These are phyloP conservation scores for Pimephales promelas DNA, from an alignment of 2,113 vertebrate species.

Conservation along the genomic window DNA sequence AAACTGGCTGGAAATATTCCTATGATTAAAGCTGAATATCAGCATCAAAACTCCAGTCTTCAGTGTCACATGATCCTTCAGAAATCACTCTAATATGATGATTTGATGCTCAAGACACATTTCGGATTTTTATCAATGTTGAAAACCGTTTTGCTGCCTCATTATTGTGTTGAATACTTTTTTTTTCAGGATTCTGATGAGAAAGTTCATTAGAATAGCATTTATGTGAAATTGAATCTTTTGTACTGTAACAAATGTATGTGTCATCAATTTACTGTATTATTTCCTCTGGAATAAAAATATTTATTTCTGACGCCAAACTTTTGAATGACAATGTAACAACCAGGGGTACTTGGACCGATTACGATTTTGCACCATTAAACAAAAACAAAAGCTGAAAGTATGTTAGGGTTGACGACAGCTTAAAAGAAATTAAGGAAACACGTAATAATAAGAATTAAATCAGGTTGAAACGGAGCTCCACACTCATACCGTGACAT, in stretches of 20 bases:
- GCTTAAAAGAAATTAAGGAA: not conserved
- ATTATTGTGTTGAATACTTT: too few species aligned
- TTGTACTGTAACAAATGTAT: not conserved
- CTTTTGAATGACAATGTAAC: not conserved
- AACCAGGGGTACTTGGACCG: too few species aligned
- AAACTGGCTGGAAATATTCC: too few species aligned
- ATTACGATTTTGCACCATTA: not conserved
- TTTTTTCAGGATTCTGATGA: not conserved
- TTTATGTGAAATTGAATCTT: not conserved
- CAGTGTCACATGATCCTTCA: too few species aligned
- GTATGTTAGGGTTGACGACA: not conserved
- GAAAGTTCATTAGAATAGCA: not conserved
- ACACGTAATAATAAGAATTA: not conserved
- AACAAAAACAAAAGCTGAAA: not conserved
- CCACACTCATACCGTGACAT: not conserved
- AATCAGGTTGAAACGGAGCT: not conserved
- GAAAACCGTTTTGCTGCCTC: too few species aligned
- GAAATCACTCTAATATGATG: too few species aligned
- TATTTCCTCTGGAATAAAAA: not conserved
- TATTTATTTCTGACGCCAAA: not conserved
- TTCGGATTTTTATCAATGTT: too few species aligned
- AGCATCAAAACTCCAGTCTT: too few species aligned
- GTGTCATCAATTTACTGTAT: not conserved
- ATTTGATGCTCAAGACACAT: too few species aligned
- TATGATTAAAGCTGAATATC: too few species aligned